Evolutionary conservation across 64 coral and sea anemone genomes (phyloP).

Genomic region (Acropora tenuis): DNA sequence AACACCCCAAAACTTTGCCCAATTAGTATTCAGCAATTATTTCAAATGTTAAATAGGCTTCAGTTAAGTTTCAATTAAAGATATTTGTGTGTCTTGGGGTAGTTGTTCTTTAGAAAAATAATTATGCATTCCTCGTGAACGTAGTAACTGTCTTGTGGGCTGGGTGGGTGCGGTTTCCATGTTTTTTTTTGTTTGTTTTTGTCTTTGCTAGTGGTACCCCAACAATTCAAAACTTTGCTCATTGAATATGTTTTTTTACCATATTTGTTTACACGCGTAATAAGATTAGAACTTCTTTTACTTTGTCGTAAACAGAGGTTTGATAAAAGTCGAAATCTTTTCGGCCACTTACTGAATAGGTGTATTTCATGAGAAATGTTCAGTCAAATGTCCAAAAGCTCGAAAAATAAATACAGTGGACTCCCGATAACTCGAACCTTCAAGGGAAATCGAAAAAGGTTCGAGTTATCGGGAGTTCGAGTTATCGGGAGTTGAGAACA

Average conservation of each 20-base stretch:
- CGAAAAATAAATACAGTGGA: neutral
- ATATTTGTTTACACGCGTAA: neutral
- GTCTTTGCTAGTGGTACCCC: neutral
- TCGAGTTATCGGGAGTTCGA: no score
- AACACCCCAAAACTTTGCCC: neutral
- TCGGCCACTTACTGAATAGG: neutral
- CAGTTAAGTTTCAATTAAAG: neutral
- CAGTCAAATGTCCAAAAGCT: neutral
- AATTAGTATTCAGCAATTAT: neutral
- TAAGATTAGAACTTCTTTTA: neutral
- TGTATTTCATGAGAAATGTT: neutral
- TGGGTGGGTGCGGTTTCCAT: neutral
- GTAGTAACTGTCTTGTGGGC: neutral
- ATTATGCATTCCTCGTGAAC: conserved; percentile 39
- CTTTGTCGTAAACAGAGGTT: neutral
- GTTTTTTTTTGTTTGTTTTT: neutral
- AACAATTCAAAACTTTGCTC: neutral
- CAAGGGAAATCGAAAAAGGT: no score
- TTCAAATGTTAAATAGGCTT: neutral
- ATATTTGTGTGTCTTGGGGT: neutral
- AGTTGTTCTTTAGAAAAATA: neutral
- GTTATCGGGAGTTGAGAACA: no score
- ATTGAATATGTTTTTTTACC: neutral
- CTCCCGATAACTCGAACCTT: no score
- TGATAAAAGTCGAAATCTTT: neutral